Evolutionary conservation across 2,797 vertebrate genomes (phyloP), one percentile per base, ranked within the genome.

Genomic region (Allobates femoralis): DNA sequence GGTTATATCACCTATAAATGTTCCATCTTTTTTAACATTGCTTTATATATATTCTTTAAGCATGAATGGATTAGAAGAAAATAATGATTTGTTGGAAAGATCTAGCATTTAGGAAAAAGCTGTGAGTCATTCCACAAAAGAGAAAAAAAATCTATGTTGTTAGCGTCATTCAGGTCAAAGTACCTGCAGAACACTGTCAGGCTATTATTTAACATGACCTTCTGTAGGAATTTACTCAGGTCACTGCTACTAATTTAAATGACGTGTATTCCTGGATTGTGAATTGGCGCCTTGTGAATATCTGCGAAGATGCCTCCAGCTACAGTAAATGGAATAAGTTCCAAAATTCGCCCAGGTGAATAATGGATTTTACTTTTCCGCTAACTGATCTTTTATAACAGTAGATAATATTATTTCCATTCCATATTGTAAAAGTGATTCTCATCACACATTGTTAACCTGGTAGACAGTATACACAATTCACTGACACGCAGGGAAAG

Each of bases 81-180:
- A 10, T 3, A 46, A 46, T 46, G 3, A n/a, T 28, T 64, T 64
- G 3, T 64, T 64, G 3, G 16, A 32, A 2, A 19, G 0, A 69
- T 5, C 21, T 8, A 15, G 11, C 8, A 69, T 69, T 21, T 69
- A 69, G 3, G 62, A 32, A 81, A 81, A 53, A 51, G 26, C 12
- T 51, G 10, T 66, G 60, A 51, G 60, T 66, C 60, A 80, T 66
- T 21, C 26, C 10, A 51, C n/a, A 51, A 66, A 28, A 26, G 30
- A 55, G 28, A 21, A 56, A 80, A 66, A 32, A 30, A 64, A 28
- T 21, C 21, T 34, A 32, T 67, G 28, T 16, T 81, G 46, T 62
- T 26, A 67, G 62, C 41, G 23, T 67, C 62, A 50, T 19, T 67
- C 46, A 80, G 60, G 78, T 80, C 41, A 80, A 50, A 50, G 78